Base-by-base conservation (phyloP, 2,797 vertebrate genomes). In the Heterohyrax brucei region DNA sequence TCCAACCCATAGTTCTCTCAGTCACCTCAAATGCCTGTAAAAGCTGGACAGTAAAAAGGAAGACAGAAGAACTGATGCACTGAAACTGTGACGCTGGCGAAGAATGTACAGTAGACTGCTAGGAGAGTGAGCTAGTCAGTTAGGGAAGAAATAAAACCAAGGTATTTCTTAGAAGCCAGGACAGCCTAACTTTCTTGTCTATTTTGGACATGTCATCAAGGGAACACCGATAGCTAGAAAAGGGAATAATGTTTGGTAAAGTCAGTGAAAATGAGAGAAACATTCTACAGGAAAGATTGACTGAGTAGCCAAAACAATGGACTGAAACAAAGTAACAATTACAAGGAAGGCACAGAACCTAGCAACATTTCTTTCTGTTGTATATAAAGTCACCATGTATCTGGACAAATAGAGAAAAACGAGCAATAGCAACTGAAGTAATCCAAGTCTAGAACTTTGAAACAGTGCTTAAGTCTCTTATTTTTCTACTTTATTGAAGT, bases 391-490 rank as follows among this genome's bases (percentile, higher is more conserved):
- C n/a, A 5, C n/a, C 16, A 33, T 33, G 28, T 33, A n/a, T 72
- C n/a, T 13, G 13, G 16, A 13, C 53, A 10, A 30, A 33, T 7
- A 3, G 33, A 16, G 19, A 14, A 8, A 19, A n/a, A 72, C n/a
- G 16, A 70, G 9, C 30, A 33, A 72, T 56, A 14, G 53, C n/a
- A 72, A 72, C 68, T 33, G 68, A 72, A 33, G 13, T 33, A 72
- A 72, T 44, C 30, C 77, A 92, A 68, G 26, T 62, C 62, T 24
- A 77, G 10, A 73, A 87, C 66, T 68, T 94, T 62, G 89, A 80
- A 83, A 89, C 59, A 81, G 19, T 77, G 16, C 13, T 83, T 62
- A 30, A 1, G 46, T 50, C 75, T 61, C 30, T 73, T 61, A n/a
- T 50, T 77, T 85, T 73, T n/a, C 19, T 16, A 48, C 26, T 78